Conservation (phyloP, 2,113 vertebrate genomes). For the Chlorodrepanis virens region DNA sequence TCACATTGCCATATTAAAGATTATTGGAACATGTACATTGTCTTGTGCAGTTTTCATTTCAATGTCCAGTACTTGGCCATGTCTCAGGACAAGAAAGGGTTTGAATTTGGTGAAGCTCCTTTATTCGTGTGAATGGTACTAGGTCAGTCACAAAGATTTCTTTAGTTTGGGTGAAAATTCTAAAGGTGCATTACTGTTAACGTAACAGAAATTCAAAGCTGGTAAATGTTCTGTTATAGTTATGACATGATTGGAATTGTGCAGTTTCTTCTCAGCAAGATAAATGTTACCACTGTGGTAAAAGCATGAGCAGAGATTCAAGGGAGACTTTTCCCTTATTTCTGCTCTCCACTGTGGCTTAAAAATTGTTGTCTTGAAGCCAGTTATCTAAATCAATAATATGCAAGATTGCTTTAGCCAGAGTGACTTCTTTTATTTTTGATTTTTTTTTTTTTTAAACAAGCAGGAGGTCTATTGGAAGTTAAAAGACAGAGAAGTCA, state of each 20-base stretch:
- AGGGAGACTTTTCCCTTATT: not conserved
- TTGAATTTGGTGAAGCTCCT: not conserved
- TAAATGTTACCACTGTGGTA: not conserved
- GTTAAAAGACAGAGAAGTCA: not conserved
- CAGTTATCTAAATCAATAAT: not conserved
- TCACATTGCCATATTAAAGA: not conserved
- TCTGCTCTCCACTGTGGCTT: not conserved
- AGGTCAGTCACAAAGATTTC: not conserved
- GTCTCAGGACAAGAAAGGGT: not conserved
- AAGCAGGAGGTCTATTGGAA: not conserved
- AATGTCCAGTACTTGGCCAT: fast-evolving
- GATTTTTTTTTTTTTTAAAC: not conserved
- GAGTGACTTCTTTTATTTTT: not conserved
- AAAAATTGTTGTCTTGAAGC: not conserved
- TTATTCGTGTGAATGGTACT: not conserved
- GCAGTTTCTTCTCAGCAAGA: not conserved
- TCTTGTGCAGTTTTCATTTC: no score
- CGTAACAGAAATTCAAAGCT: not conserved
- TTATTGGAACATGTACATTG: not conserved
- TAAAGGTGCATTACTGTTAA: not conserved
- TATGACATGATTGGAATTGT: not conserved
- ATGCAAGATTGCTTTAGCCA: not conserved
- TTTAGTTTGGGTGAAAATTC: not conserved
- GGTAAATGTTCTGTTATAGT: not conserved
- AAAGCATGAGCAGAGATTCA: not conserved